Base-by-base conservation (phyloP, 2,113 vertebrate species). In the Apistogramma diplotaenia region DNA sequence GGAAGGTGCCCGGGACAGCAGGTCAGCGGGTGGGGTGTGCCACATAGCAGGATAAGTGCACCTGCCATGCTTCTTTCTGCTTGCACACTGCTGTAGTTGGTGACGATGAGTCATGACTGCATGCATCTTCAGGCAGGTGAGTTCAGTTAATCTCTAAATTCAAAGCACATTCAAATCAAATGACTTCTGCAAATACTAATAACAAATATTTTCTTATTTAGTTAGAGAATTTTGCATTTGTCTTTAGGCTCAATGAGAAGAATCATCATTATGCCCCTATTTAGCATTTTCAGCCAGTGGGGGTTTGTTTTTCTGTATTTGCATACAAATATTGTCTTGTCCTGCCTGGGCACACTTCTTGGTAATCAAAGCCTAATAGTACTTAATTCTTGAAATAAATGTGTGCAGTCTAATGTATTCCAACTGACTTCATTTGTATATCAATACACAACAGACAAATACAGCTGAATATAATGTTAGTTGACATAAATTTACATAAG, bases 171-270 rank as follows among this genome's bases (percentile, higher is more conserved):
- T 61, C 81, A 89, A 91, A 86, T 91, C 6, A 83, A 86, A 79
- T 83, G 60, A 82, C 80, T 81, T 62, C 43, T 77, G 81, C 74
- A 87, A 83, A 87, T 78, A 67, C 74, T 84, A 87, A 87, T 87
- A 84, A 81, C 43, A 87, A 85, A 87, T 74, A 87, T 88, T 90
- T 91, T 85, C 62, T 85, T 93, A 57, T 81, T 67, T 74, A 81
- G 53, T 61, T 53, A 4, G 3, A 85, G 73, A 73, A 77, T 53
- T 86, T 89, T 91, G 80, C 81, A 85, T 91, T 84, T 84, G 80
- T 82, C 70, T 85, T 83, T 33, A 40, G 59, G 67, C 79, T 79
- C 43, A 59, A 31, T 40, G 61, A 78, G 61, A 87, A 79, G 21
- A 78, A 79, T 79, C 23, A 85, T 85, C 77, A 70, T 40, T 46